Base-by-base conservation (phyloP, 2,888 invertebrate species). In the Pollenia labialis region DNA sequence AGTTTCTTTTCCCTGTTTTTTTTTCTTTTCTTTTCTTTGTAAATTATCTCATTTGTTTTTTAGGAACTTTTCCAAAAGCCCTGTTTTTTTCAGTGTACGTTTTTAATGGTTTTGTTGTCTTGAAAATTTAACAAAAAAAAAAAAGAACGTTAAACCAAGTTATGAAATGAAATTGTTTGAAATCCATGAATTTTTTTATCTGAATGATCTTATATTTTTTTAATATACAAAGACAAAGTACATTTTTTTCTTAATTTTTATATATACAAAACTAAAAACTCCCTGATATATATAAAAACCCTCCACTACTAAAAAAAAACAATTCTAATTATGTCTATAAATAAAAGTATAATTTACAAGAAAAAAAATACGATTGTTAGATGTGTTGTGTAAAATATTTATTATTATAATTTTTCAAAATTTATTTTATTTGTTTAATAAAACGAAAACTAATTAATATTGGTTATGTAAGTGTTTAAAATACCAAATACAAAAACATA, bases 31-130 rank as follows among this genome's bases (percentile, higher is more conserved):
- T 74, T 16, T 58, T 60, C 52, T 74, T 69, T 85, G 52, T 46
- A 54, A 58, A 60, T 52, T 68, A 16, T 80, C 50, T 50, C 14
- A 16, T 81, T 85, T 77, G 40, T 79, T 75, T 77, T 32, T 80
- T 85, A 85, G 81, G 81, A 72, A 77, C 58, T 54, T 52, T 52
- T 71, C 74, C 52, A 68, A 46, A 80, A 80, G 50, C 71, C 81
- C 81, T 71, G 60, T 69, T 72, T 81, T 23, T 81, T 81, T 85
- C 81, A 81, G 71, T 81, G 85, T 85, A 81, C 81, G 75, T 85
- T 85, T 85, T 85, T 85, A 76, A 81, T 81, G 81, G 76, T 85
- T 85, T 85, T 85, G 75, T 85, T 85, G 81, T 85, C 81, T 85
- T 85, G 81, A 85, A 85, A 85, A 87, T 87, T 84, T 85, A 77